Base-by-base conservation (phyloP, 2,888 invertebrate genomes). In the Drosophila percnosoma region DNA sequence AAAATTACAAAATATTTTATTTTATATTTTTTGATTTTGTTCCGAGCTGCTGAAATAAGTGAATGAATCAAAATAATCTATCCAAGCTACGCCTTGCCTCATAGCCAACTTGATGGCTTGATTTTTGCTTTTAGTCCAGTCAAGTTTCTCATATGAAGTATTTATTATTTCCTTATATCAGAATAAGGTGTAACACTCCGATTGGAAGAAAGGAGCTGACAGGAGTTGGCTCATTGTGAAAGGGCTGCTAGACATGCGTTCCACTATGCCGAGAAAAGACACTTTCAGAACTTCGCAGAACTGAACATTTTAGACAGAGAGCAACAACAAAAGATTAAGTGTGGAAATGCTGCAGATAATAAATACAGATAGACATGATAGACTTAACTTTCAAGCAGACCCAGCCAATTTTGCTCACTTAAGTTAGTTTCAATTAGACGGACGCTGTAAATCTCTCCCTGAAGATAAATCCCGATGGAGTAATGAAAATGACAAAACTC, bases 21-120 rank as follows among this genome's bases (percentile, higher is more conserved):
- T 54, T 24, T n/a, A 24, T 27, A 31, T 58, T 27, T 27, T 1
- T 11, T 38, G 80, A 83, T 75, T 78, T 80, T 68, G 83, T 65
- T 62, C n/a, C 27, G 62, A 69, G 59, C 66, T 66, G 33, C 68
- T 75, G 53, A 81, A 79, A 80, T 54, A 34, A 29, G 29, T 68
- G 60, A 58, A 51, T 36, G 24, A 40, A 31, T 15, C n/a, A 52
- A 64, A 45, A 24, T 24, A 1, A 13, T 15, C n/a, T 21, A 0
- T 13, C 24, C 4, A 2, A 24, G 27, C 18, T 24, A 36, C 11
- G 18, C 18, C 10, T 1, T 2, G 31, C 1, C 27, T 4, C 53
- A 58, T 5, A 18, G 59, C 53, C 45, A 45, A 40, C 45, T 45
- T 24, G 24, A 24, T 45, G 4, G 15, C 13, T 7, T 15, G 4